phyloP scores from a whole-genome alignment of 92 coral and sea anemone genomes.

The Ricordea florida region DNA sequence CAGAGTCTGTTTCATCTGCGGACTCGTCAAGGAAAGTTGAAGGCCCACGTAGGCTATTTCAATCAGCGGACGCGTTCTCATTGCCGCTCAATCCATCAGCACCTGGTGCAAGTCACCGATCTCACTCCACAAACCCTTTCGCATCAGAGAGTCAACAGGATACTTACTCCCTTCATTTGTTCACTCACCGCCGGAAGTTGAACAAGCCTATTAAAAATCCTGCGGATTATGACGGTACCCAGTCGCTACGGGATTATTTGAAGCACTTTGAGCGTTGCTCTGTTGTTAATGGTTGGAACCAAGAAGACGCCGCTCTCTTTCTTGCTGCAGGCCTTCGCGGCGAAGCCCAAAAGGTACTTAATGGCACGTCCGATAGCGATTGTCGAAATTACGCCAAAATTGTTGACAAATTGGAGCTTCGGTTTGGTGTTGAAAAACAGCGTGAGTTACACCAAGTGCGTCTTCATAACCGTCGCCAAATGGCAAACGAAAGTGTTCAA shows the following conservation, averaged over 20 bases:
- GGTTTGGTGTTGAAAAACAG: constrained; percentile 44
- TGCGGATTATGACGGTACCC: constrained; percentile 7
- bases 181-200: constrained; percentile 7
- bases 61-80: not conserved
- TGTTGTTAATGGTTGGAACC: constrained; percentile 46
- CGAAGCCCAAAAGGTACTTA: constrained; percentile 40
- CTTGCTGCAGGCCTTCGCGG: constrained; percentile 54
- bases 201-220: constrained; percentile 11
- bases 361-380: constrained; percentile 33
- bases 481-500: constrained; percentile 46
- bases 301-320: constrained; percentile 48
- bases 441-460: constrained; percentile 52
- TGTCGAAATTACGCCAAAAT: constrained; percentile 39
- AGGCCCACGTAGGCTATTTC: not conserved
- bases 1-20: not conserved
- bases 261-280: constrained; percentile 44
- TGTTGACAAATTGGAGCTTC: constrained; percentile 28
- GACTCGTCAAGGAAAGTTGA: not conserved
- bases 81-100: too few species aligned
- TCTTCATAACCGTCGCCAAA: constrained; percentile 26
- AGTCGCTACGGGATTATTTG: constrained; percentile 25
- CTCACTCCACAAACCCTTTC: not conserved
- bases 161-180: not conserved
- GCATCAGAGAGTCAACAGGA: not conserved
- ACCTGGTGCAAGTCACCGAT: not conserved